Evolutionary conservation across 2,888 invertebrate genomes (phyloP).

Genomic region (Linhomoeus sp.): DNA sequence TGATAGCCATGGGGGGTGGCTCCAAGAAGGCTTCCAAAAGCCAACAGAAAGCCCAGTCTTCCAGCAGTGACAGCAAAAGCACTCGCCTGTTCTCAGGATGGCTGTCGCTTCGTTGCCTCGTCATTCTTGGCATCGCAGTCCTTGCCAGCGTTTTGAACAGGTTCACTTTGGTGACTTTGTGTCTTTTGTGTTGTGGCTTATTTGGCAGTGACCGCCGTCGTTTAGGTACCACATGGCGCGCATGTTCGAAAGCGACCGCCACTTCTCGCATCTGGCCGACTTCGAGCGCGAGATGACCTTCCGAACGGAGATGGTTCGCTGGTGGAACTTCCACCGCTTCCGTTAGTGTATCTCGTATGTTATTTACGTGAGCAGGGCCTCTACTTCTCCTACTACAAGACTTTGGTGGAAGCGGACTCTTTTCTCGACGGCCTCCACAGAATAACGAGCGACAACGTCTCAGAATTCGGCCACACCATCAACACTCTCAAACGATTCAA

Average conservation of each 20-base stretch:
- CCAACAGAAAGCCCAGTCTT: no score
- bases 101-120: no score
- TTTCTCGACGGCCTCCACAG: constrained; percentile 42
- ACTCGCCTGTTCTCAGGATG: no score
- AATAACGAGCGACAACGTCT: constrained; percentile 47
- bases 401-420: constrained; percentile 46
- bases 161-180: no score
- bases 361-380: constrained; percentile 51
- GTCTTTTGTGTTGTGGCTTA: no score
- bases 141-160: no score
- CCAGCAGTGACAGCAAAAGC: no score
- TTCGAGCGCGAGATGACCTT: constrained; percentile 66
- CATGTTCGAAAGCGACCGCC: constrained; percentile 60
- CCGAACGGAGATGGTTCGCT: constrained; percentile 55
- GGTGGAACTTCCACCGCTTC: neutral
- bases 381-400: constrained; percentile 71
- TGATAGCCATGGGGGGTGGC: no score
- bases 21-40: no score
- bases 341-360: constrained; percentile 1
- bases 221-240: constrained; percentile 42
- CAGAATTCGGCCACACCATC: constrained; percentile 58
- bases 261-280: constrained; percentile 60
- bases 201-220: no score
- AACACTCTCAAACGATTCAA: constrained; percentile 63
- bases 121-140: no score